Evolutionary conservation across 2,113 vertebrate genomes (phyloP), one percentile per base, ranked within the genome.

Genomic region (Psammodynastes pulverulentus): DNA sequence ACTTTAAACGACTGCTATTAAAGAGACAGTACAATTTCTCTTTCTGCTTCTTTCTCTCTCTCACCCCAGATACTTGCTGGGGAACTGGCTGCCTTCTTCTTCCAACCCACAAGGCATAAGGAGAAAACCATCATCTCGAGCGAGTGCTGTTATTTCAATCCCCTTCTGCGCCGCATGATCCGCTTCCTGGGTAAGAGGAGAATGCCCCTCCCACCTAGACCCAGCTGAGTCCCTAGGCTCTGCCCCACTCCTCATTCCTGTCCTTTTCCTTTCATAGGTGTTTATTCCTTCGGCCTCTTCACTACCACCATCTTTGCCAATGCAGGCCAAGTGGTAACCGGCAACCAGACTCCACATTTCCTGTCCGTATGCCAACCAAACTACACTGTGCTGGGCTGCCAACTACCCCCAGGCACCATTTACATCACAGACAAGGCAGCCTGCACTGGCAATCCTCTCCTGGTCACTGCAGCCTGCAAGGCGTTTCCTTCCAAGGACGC

Each of bases 401-500:
- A 95, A 91, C 98, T 98, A 0, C 97, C 98, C 0, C 97, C 97
- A 62, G 95, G 95, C 0, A 94, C 94, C 86, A 98, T 97, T 93
- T 99, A 98, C 92, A 97, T 99, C 96, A 98, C 97, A 0, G 98
- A 98, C 94, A 97, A 97, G 88, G 97, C 98, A 0, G 98, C 98
- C 89, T 99, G 98, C 91, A 98, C 98, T 0, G 98, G 98, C 21
- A 98, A 98, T 96, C 98, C 98, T 7, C 96, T 97, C 48, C 88
- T 98, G 5, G 97, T 99, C 92, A 97, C 98, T 34, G 97, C 97
- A 0, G 98, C 98, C 0, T 98, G 98, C 9, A 98, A 98, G 93
- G 98, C 98, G 88, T 99, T 99, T 95, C 98, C 98, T 1, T 99
- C 98, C 91, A 99, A 99, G 97, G 98, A 99, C 5, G 98, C 98